phyloP scores from a whole-genome alignment of 2,113 vertebrate genomes.

The Pseudonaja textilis region DNA sequence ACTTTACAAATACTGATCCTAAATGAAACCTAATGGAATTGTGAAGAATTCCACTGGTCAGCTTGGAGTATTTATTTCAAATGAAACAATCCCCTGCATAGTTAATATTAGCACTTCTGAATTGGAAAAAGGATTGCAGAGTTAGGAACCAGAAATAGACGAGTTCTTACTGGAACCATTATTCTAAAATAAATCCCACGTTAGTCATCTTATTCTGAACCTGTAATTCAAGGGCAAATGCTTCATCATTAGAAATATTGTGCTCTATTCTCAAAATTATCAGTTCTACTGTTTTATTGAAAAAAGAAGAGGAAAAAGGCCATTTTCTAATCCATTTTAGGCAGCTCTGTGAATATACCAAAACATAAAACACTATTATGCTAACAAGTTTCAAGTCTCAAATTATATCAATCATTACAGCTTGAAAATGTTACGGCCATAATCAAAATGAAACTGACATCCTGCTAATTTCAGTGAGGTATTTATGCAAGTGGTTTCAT shows the following conservation, averaged over 20 bases:
- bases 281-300: not conserved
- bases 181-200: not conserved
- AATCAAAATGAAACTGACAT: not conserved
- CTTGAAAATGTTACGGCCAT: not conserved
- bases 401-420: not conserved
- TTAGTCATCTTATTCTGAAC: not conserved
- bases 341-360: not conserved
- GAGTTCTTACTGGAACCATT: not conserved
- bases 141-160: not conserved
- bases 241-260: not conserved
- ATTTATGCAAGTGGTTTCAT: not conserved
- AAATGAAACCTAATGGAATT: not conserved
- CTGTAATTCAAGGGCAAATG: not conserved
- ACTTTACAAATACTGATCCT: not conserved
- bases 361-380: not conserved
- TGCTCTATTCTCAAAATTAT: not conserved
- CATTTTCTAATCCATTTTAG: too few species aligned
- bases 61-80: not conserved
- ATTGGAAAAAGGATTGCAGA: not conserved
- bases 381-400: not conserved
- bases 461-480: not conserved
- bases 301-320: not conserved
- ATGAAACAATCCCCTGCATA: not conserved
- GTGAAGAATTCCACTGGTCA: not conserved
- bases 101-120: not conserved